Evolutionary conservation across 2,888 invertebrate genomes (phyloP).

Genomic region (Euzophera pinguis): DNA sequence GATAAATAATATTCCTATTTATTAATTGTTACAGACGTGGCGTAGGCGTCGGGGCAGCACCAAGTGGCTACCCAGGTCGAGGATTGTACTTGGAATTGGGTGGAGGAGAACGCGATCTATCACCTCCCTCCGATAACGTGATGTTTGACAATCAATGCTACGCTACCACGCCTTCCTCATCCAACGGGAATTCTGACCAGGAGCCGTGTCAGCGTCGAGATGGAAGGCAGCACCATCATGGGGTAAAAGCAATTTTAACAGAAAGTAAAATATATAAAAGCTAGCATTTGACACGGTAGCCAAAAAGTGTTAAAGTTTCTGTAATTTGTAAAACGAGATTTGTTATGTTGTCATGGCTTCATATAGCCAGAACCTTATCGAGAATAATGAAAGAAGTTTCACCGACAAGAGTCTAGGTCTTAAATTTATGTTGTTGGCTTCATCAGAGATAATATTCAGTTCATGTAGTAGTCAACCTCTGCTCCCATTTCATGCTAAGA

Average conservation of each 20-base stretch:
- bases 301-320: not conserved
- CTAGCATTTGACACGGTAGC: too few species aligned
- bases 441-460: too few species aligned
- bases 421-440: too few species aligned
- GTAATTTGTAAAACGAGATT: too few species aligned
- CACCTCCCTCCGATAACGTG: constrained; percentile 95
- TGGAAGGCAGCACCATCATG: constrained; percentile 83
- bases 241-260: constrained; percentile 43
- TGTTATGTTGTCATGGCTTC: too few species aligned
- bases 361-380: too few species aligned
- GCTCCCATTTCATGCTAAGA: too few species aligned
- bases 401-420: too few species aligned
- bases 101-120: constrained; percentile 83
- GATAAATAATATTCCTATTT: too few species aligned
- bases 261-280: too few species aligned
- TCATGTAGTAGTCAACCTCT: too few species aligned
- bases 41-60: constrained; percentile 68
- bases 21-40: constrained; percentile 45
- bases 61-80: constrained; percentile 83
- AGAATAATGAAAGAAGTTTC: too few species aligned
- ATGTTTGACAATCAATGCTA: constrained; percentile 98
- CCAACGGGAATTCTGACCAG: constrained; percentile 94
- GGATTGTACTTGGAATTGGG: constrained; percentile 88
- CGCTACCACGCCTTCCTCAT: constrained; percentile 95
- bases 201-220: constrained; percentile 84